phyloP scores from a whole-genome alignment of 2,113 vertebrate genomes.

The Tetraodon nigroviridis region DNA sequence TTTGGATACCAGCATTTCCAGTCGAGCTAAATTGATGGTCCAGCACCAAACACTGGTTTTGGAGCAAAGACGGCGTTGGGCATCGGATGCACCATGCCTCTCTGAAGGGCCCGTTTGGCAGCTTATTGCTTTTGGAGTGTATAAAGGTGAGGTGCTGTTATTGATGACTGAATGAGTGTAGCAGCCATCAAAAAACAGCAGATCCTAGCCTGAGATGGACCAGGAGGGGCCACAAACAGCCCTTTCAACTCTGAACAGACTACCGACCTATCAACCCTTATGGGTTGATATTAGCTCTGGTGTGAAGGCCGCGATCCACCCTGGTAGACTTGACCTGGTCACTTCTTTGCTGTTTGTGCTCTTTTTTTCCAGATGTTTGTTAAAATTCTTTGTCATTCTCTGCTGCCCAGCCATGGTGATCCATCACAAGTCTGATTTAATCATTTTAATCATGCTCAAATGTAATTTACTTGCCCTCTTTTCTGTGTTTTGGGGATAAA shows the following conservation, averaged over 20 bases:
- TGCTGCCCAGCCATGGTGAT: too few relatives aligned
- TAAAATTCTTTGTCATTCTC: conserved; percentile 12
- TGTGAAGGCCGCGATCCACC: background rate
- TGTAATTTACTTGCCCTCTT: background rate
- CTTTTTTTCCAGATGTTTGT: conserved; percentile 50
- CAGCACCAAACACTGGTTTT: too few relatives aligned
- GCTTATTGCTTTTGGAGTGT: conserved; percentile 27
- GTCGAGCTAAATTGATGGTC: too few relatives aligned
- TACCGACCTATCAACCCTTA: conserved; percentile 43
- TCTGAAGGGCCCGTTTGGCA: conserved; percentile 37
- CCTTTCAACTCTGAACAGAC: conserved; percentile 39
- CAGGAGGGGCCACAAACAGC: conserved; percentile 23
- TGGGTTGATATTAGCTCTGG: conserved; percentile 29
- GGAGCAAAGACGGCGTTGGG: background rate
- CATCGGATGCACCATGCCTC: conserved; percentile 15
- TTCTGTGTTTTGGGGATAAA: conserved; percentile 78
- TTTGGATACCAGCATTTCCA: too few relatives aligned
- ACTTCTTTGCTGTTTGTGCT: conserved; percentile 40
- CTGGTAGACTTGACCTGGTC: conserved; percentile 4
- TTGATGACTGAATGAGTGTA: conserved; percentile 60
- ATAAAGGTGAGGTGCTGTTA: conserved; percentile 43
- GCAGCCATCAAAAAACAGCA: conserved; percentile 31
- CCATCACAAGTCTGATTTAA: too few relatives aligned
- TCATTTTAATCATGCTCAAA: too few relatives aligned
- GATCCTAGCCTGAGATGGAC: conserved; percentile 48